Evolutionary conservation across 2,113 vertebrate species (phyloP), one percentile per base, ranked within the genome.

Genomic region (Condylura cristata): DNA sequence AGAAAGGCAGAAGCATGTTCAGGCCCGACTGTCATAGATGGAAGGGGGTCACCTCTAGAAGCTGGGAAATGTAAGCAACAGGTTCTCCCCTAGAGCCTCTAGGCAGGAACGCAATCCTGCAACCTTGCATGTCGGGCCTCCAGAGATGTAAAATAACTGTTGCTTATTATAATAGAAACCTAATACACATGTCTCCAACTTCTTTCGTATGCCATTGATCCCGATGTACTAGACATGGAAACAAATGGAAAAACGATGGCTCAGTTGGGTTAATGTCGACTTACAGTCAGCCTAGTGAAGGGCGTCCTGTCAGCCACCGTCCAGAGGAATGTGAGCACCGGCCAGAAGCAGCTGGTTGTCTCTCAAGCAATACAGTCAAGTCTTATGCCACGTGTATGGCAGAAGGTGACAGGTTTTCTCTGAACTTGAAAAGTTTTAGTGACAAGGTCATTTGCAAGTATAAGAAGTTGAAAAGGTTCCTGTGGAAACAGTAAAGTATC

Each of bases 361-460:
- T 78, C 53, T 71, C 71, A 84, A 63, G 78, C 41, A 56, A 8
- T 41, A 75, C 92, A 61, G 28, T 76, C 60, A 58, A 80, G 84
- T 76, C 89, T 51, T 51, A 80, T 89, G 53, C 75, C 61, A 66
- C 0, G 0, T 65, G 82, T 37, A 51, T 58, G 85, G 44, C 39
- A 86, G 80, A 75, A 32, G 83, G 80, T 86, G 70, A 86, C 68
- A 92, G 75, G 48, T 61, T 94, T 87, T 75, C 82, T 95, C 78
- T 86, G 51, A 91, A 90, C 76, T 68, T 86, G 41, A 76, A 92
- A 74, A 75, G n/a, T 93, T 68, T 79, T 88, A 80, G 48, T 61
- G 44, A 87, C 48, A 85, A 58, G 60, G 18, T 75, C 85, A 75
- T 87, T 90, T 90, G 87, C 71, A 84, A 93, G 86, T 93, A 46